A percentile compares a stretch with the other conserved stretches of the same genome.
These are phyloP conservation scores for Calameuta filiformis DNA, from an alignment of 2,888 invertebrate genomes.

Conservation along the genomic window DNA sequence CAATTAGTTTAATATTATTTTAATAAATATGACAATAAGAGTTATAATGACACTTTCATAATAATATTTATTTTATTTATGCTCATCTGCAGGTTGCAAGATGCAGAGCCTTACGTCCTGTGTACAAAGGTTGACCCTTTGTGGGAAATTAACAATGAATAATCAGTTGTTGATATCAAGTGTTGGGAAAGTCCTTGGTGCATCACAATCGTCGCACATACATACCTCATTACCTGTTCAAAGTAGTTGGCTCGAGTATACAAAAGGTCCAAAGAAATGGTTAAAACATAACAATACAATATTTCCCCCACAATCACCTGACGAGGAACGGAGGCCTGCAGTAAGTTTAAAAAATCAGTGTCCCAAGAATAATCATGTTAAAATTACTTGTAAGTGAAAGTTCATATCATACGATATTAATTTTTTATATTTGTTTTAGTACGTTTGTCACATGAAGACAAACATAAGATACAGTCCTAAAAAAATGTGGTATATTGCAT, in stretches of 20 bases:
- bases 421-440: constrained; percentile 72
- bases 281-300: constrained; percentile 78
- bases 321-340: constrained; percentile 83
- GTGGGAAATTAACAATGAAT: constrained; percentile 12
- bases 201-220: constrained; percentile 23
- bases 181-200: constrained; percentile 6
- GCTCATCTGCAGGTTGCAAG: background rate
- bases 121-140: constrained; percentile 16
- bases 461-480: constrained; percentile 91
- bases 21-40: background rate
- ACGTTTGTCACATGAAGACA: constrained; percentile 84
- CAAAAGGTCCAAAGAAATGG: background rate
- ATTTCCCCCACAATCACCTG: constrained; percentile 81
- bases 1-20: no score
- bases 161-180: constrained; percentile 14
- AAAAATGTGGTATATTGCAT: constrained; percentile 94
- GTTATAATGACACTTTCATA: background rate
- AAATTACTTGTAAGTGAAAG: constrained; percentile 2
- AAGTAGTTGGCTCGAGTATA: background rate
- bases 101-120: constrained; percentile 35
- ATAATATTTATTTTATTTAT: background rate
- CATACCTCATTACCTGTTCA: constrained; percentile 29
- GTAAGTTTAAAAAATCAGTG: constrained; percentile 70
- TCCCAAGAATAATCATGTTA: background rate
- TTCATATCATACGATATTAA: constrained; percentile 11